Base-by-base conservation (phyloP, 2,888 invertebrate species). In the Bombylius discolor region DNA sequence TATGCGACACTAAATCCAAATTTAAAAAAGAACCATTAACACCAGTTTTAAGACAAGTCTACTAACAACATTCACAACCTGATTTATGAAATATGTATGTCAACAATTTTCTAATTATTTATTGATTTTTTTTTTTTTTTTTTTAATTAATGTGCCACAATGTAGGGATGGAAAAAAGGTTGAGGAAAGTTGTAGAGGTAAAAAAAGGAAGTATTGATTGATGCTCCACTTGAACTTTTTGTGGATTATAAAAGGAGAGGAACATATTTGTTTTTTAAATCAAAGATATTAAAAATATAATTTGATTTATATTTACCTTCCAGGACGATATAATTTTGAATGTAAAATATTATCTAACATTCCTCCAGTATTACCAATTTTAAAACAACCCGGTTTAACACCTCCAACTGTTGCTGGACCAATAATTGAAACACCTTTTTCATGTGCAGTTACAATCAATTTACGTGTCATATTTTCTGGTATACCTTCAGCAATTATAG, bases 331-430 rank as follows among this genome's bases (percentile, higher is more conserved):
- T 13, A 99, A 79, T 72, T 96, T 96, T 62, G 97, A 97, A 69
- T 97, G 91, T 3, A 99, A 77, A 63, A 99, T 96, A 70, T 99
- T 99, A 73, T 99, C 99, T 80, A 99, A 89, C 98, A 99, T 99
- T 57, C 99, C 99, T 13, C 98, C 99, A 0, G 99, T 99, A 78
- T 99, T 99, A 56, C 97, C 97, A 64, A 99, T 99, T 77, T 98
- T 99, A 76, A 99, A 97, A 72, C 97, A 95, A 3, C 98, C 99
- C 0, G 99, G 98, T 67, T 98, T 97, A 56, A 99, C 89, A 5
- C 98, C 99, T 51, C 99, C 99, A 47, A 99, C 93, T 0, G 93
- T 93, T 0, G 96, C 96, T 0, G 97, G 94, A 13, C 89, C 97
- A 64, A 96, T 94, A 49, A 96, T 87, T 32, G 85, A 76, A 6